These are phyloP conservation scores for Pediacus dermestoides DNA, from an alignment of 2,888 invertebrate genomes.

Conservation along the genomic window DNA sequence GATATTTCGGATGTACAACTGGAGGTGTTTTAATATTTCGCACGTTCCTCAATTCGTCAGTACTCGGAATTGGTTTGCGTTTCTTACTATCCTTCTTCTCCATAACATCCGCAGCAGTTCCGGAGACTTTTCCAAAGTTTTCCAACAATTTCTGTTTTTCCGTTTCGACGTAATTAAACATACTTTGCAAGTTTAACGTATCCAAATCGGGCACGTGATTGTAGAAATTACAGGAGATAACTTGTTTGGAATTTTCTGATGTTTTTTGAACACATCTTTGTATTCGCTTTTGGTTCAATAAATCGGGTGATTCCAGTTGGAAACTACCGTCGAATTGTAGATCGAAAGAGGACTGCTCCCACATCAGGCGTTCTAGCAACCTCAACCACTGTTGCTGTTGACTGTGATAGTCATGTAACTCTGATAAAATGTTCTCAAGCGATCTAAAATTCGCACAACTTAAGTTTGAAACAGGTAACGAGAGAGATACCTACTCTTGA, in stretches of 20 bases:
- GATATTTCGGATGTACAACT: conserved; percentile 47
- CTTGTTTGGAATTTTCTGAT: conserved; percentile 42
- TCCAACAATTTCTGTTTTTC: conserved; percentile 53
- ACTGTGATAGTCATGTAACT: conserved; percentile 61
- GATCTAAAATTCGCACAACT: conserved; percentile 47
- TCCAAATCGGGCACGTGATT: conserved; percentile 49
- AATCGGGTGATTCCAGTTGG: conserved; percentile 38
- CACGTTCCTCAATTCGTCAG: background rate
- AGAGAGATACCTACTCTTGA: conserved; percentile 64
- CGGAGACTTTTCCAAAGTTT: conserved; percentile 47
- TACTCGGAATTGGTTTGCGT: too few relatives aligned
- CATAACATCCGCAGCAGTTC: conserved; percentile 13
- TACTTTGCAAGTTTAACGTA: conserved; percentile 49
- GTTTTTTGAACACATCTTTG: conserved; percentile 48
- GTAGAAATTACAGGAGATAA: conserved; percentile 46
- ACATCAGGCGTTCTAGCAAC: conserved; percentile 56
- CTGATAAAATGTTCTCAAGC: conserved; percentile 59
- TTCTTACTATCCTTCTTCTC: conserved; percentile 4
- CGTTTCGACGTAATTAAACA: conserved; percentile 52
- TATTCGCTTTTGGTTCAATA: conserved; percentile 32
- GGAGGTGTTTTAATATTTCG: conserved; percentile 27
- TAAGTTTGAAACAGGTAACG: conserved; percentile 2
- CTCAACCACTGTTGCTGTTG: conserved; percentile 60
- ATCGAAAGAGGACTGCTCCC: conserved; percentile 53
- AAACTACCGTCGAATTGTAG: conserved; percentile 41